Evolutionary conservation across 2,797 vertebrate genomes (phyloP), one percentile per base, ranked within the genome.

Genomic region (Esox masquinongy): DNA sequence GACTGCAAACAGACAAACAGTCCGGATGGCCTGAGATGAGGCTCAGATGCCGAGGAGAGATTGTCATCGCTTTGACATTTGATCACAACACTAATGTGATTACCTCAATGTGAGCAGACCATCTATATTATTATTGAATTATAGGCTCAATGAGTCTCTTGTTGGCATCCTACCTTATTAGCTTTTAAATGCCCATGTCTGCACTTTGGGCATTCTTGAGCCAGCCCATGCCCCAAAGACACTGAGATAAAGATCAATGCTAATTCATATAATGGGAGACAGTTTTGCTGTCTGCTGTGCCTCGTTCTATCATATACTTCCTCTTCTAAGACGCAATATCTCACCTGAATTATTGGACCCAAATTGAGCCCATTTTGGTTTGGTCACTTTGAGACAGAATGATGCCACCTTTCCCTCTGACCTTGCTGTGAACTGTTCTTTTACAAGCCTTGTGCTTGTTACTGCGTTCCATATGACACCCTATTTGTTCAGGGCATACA

Each of bases 11-110:
- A 2, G 50, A 51, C 26, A 29, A 51, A 36, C 71, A 59, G 34
- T 36, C 50, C 29, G 31, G 31, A 72, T 56, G 29, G 31, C 39
- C 56, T 16, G 56, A 61, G 31, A 72, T n/a, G 72, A 8, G 29
- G 17, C 39, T 66, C 26, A 34, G 73, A 53, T 51, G n/a, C 49
- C 16, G 15, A 68, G 56, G 71, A 70, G 69, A 78, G 74, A 85
- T 74, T 72, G 71, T 77, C 67, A 80, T 77, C 73, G 5, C 69
- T 81, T 66, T 84, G 84, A 83, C 77, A 84, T 85, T 87, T 84
- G 77, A 80, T 77, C 73, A 74, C 74, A 77, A 47, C 69, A 74
- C 61, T 74, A 82, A 85, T 74, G 53, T 64, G 66, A 83, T 87
- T 80, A 84, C 49, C 66, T 64, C 75, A 80, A 79, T 71, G 77